Base-by-base conservation (phyloP, 1,140 invertebrate species). In the Pissodes strobi region DNA sequence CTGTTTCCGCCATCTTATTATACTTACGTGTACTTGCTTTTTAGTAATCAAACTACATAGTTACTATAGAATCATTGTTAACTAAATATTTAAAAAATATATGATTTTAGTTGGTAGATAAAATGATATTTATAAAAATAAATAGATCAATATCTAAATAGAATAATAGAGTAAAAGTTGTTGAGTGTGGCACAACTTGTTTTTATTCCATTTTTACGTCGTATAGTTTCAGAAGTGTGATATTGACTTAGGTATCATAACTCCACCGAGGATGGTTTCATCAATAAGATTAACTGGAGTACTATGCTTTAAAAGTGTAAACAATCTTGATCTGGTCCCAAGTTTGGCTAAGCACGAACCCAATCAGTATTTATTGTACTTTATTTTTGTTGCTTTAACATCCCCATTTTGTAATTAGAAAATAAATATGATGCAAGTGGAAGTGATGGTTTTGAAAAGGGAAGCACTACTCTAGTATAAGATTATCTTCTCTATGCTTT, bases 51-150 rank as follows among this genome's bases (percentile, higher is more conserved):
- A 78, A 76, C 61, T 73, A 69, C 67, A 68, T 69, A 65, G 49
- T 45, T 58, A 62, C 68, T 49, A 71, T 76, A 76, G 74, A 64
- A 76, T 76, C 74, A 72, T 78, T 78, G 75, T 78, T 78, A 76
- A 71, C 72, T 74, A 75, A 64, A 74, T 76, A 75, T 68, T 69
- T 72, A 72, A 74, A 68, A 63, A 59, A 69, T 73, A 69, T 72
- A 75, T 74, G 66, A 69, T 65, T 73, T 72, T 73, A 73, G 69
- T 73, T 75, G 64, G 61, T 75, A 72, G 69, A 57, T 70, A 62
- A 69, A 74, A 66, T 53, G 69, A 74, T 74, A 72, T 72, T 72
- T 69, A 72, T 67, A 46, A 52, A 69, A 68, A 22, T 27, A 55
- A 66, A 60, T 66, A 66, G 62, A 65, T 34, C 45, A 67, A 41